Conservation (phyloP, 2,888 invertebrate genomes). For the Leptinotarsa peninsularis region DNA sequence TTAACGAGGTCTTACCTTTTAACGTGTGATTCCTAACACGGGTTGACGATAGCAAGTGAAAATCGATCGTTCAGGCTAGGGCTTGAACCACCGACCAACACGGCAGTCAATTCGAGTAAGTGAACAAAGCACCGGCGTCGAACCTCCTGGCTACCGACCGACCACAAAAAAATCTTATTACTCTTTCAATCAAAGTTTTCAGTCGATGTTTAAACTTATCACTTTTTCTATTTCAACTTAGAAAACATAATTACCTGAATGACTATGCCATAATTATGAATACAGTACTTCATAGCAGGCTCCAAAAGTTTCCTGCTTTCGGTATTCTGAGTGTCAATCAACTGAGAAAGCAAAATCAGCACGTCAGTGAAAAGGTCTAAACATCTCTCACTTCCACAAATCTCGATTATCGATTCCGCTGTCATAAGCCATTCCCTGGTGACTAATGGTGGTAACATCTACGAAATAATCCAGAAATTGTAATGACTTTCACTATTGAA, state of each 20-base stretch:
- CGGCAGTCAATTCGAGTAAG: too few species aligned
- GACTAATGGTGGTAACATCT: slow-evolving; percentile 57
- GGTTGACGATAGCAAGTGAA: too few species aligned
- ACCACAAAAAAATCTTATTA: too few species aligned
- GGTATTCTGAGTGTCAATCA: slow-evolving; percentile 53
- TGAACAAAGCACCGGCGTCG: too few species aligned
- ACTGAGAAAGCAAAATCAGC: slow-evolving; percentile 57
- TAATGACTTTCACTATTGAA: neutral
- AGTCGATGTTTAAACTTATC: too few species aligned
- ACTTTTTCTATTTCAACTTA: neutral
- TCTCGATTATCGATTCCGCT: slow-evolving; percentile 49
- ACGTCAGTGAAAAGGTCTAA: slow-evolving; percentile 56
- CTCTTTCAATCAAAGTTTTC: too few species aligned
- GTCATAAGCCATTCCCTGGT: slow-evolving; percentile 58
- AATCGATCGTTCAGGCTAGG: too few species aligned
- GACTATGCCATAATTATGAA: slow-evolving; percentile 56
- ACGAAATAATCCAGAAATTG: slow-evolving; percentile 22
- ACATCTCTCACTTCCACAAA: slow-evolving; percentile 48
- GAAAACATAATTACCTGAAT: slow-evolving; percentile 52
- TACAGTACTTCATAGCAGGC: slow-evolving; percentile 55
- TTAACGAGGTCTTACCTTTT: too few species aligned
- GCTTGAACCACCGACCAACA: too few species aligned
- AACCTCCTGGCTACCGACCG: too few species aligned
- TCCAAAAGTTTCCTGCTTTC: slow-evolving; percentile 43
- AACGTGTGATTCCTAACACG: too few species aligned